Conservation (phyloP, 35 echinoderm and acorn worm species). For the Patiria miniata region DNA sequence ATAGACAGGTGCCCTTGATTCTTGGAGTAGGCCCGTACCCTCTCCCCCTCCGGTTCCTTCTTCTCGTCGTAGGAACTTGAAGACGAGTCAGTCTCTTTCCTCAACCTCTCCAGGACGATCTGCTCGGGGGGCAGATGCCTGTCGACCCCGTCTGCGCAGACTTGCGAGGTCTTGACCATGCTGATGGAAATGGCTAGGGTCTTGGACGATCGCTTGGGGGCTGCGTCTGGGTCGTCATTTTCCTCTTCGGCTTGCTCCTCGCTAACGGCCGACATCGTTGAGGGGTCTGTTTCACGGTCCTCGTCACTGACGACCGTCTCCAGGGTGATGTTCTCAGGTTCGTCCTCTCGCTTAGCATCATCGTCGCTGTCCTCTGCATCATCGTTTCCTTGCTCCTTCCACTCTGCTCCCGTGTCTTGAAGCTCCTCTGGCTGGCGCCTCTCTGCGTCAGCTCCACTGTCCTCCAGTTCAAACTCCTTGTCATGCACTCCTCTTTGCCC, state of each 20-base stretch:
- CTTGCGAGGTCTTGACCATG: neutral
- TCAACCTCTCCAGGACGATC: neutral
- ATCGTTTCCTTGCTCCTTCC: neutral
- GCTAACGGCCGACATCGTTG: neutral
- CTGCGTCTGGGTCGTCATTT: neutral
- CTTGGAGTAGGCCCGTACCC: neutral
- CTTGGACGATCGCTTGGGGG: neutral
- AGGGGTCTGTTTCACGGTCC: neutral
- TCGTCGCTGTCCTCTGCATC: slow-evolving; percentile 1
- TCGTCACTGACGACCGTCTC: slow-evolving; percentile 14
- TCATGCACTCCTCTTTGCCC: too few species aligned
- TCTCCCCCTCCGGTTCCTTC: neutral
- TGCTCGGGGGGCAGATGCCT: neutral
- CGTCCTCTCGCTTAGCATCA: neutral
- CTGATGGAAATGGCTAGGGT: neutral
- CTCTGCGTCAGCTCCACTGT: too few species aligned
- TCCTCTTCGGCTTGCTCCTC: neutral
- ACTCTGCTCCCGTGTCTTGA: too few species aligned
- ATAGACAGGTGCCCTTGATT: neutral
- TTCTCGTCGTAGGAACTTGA: neutral
- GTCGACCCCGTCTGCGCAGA: too few species aligned
- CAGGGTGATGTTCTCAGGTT: neutral
- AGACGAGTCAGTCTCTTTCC: neutral
- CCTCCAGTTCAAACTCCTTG: too few species aligned
- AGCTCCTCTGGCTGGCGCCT: too few species aligned